Evolutionary conservation across 2,797 vertebrate species (phyloP), one percentile per base, ranked within the genome.

Genomic region (Falco novaeseelandiae): DNA sequence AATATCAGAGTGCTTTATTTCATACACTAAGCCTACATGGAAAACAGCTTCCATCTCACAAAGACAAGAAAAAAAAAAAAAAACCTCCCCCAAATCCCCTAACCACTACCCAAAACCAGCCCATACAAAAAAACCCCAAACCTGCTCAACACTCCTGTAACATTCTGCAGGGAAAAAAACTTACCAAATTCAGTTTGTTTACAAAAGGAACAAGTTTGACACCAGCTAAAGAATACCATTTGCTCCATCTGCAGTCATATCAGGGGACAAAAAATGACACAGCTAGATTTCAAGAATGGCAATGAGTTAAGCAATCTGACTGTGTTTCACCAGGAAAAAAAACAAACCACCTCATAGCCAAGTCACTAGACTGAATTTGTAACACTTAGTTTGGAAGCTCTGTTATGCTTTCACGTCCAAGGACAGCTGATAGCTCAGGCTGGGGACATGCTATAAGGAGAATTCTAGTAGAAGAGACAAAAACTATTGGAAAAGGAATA

Each of bases 61-160:
- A 30, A 42, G 16, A n/a, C 8, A 12, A 82, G 59, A 12, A 32
- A 55, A 52, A 72, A 55, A 52, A 72, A 44, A 58, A 32, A 19
- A 8, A 42, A 42, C 15, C 42, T 42, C 13, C 21, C 13, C 21
- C 26, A 34, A 44, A 12, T 44, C 42, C 19, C 14, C 26, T 9
- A 52, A 36, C n/a, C 14, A 30, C 19, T 2, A 1, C 40, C 15
- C 40, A 42, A 42, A 54, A 15, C 0, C 9, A 29, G 22, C 4
- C 9, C 46, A 1, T 6, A 26, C 21, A 51, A 38, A 58, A 85
- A 58, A 2, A 0, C 0, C 2, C 46, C 8, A 73, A 67, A 21
- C 4, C 25, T n/a, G 34, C 18, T 38, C 55, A 80, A 22, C 2
- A 1, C 6, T 42, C 11, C 9, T 18, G 0, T 9, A 57, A 36